Evolutionary conservation across 2,797 vertebrate species (phyloP), one percentile per base, ranked within the genome.

Genomic region (Harpagifer antarcticus): DNA sequence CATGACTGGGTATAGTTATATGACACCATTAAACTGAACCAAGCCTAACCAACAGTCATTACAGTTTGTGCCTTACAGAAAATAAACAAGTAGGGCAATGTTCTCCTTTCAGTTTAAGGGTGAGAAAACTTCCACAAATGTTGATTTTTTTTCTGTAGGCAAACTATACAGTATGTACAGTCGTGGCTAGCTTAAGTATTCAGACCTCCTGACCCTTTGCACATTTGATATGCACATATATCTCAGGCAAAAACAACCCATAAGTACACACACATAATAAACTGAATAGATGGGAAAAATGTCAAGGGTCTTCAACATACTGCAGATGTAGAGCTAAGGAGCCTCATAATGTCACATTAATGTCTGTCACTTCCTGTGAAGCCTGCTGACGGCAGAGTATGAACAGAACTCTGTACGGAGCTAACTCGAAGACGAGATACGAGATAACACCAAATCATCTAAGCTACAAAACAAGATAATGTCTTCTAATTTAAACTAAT

Each of bases 201-300:
- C 54, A 70, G 72, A 76, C 83, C 85, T 82, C n/a, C 61, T 86
- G 79, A 86, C 81, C 79, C 84, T 75, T 61, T 59, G 54, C 56
- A 66, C 7, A 79, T 71, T 72, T 65, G 31, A 40, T 68, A 68
- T 44, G 50, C 74, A 60, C 64, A 79, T 14, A 79, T 14, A 73
- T 75, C 63, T 53, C 12, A 27, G 16, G 53, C 20, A 48, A 59
- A 50, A 52, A 47, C 19, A 17, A 45, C 0, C 43, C 55, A 48
- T 49, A 10, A 33, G 49, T 13, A 64, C 74, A 82, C 58, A 72
- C 9, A 70, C 72, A 63, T 59, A 49, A 43, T 82, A 71, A 65
- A 79, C 19, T 59, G 27, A 67, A 68, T 13, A 62, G 33, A 17
- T 44, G 1, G 69, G 27, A 15, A 73, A 68, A 70, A 72, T 55